Conservation (phyloP, 2,113 vertebrate species). For the Lepus timidus region DNA sequence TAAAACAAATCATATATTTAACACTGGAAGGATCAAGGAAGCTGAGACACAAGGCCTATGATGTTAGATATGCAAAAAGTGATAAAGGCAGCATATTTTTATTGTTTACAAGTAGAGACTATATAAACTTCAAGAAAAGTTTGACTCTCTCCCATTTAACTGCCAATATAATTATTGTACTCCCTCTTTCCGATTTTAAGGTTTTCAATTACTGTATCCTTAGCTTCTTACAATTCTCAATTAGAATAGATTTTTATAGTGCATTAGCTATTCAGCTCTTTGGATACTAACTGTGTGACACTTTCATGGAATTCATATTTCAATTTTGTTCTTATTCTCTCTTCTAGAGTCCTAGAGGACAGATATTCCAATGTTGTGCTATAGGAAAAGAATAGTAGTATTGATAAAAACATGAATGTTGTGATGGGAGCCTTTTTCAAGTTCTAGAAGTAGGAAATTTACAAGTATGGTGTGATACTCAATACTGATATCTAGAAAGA, state of each 20-base stretch:
- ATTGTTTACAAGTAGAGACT: background rate
- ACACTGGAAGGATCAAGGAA: background rate
- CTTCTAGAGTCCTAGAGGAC: background rate
- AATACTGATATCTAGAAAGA: background rate
- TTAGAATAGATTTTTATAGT: background rate
- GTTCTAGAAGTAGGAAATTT: background rate
- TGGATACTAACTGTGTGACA: background rate
- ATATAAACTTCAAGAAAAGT: background rate
- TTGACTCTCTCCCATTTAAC: background rate
- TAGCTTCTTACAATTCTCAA: background rate
- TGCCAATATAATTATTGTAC: background rate
- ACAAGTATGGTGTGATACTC: background rate
- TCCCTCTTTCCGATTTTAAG: background rate
- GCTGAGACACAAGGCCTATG: background rate
- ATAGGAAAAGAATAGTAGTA: background rate
- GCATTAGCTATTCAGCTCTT: background rate
- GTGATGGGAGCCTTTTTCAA: background rate
- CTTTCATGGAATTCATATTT: background rate
- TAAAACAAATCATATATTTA: background rate
- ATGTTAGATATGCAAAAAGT: background rate
- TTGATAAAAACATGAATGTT: background rate
- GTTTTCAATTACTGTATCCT: background rate
- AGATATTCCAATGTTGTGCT: background rate
- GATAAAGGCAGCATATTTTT: background rate
- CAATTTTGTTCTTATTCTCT: background rate